phyloP scores from a whole-genome alignment of 2,888 invertebrate species.

The Conops quadrifasciatus region DNA sequence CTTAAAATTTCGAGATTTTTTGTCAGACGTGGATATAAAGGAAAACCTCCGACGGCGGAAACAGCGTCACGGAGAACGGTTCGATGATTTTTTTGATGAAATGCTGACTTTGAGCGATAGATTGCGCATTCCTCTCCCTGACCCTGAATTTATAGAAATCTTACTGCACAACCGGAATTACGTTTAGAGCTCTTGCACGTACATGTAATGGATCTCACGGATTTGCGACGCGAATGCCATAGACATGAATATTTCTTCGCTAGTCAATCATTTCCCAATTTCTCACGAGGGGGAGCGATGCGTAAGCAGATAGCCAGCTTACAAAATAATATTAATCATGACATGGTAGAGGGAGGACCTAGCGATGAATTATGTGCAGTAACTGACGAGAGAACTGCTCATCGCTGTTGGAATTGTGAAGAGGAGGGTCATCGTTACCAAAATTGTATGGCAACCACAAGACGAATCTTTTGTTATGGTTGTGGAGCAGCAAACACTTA shows the following conservation, averaged over 20 bases:
- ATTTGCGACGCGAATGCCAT: neutral
- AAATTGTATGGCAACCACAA: neutral
- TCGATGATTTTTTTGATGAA: constrained; percentile 25
- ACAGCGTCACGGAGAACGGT: constrained; percentile 12
- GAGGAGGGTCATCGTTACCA: constrained; percentile 9
- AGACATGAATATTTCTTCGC: neutral
- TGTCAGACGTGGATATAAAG: constrained; percentile 13
- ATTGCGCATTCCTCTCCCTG: neutral
- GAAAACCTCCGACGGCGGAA: constrained; percentile 22
- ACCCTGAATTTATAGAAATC: neutral
- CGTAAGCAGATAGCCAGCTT: neutral
- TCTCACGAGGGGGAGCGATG: neutral
- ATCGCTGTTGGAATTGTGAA: constrained; percentile 10
- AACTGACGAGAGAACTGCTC: neutral
- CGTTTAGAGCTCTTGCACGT: neutral
- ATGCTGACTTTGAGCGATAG: constrained; percentile 1
- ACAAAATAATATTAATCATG: too few species aligned
- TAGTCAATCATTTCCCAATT: neutral
- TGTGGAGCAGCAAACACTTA: constrained; percentile 5
- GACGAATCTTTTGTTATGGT: constrained; percentile 18
- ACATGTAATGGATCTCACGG: neutral
- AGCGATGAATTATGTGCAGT: neutral
- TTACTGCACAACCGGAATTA: neutral
- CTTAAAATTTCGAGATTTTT: constrained; percentile 1
- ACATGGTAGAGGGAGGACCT: neutral